A percentile compares a stretch with the other conserved stretches of the same genome.
These are phyloP conservation scores for Luffia ferchaultella DNA, from an alignment of 2,888 invertebrate species.

Conservation along the genomic window DNA sequence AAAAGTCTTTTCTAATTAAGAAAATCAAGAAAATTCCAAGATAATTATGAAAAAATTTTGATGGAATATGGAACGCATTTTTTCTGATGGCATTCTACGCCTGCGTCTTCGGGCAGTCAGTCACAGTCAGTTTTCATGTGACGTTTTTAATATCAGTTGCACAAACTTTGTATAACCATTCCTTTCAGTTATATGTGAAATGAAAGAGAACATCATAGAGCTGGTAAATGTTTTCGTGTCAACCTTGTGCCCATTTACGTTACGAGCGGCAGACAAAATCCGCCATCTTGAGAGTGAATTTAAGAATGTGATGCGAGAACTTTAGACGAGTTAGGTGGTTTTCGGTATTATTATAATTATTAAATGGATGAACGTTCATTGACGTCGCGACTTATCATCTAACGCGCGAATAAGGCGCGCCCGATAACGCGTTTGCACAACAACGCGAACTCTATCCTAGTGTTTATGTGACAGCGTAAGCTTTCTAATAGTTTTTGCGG, in stretches of 20 bases:
- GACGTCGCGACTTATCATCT: conserved; percentile 30
- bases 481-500: conserved; percentile 66
- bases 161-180: not conserved
- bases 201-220: conserved; percentile 57
- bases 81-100: too few relatives aligned
- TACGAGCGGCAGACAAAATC: conserved; percentile 65
- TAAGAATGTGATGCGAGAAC: conserved; percentile 69
- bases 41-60: too few relatives aligned
- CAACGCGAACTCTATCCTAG: conserved; percentile 56
- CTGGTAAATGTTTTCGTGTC: conserved; percentile 66
- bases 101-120: too few relatives aligned
- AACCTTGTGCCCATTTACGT: conserved; percentile 67
- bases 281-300: conserved; percentile 73
- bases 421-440: conserved; percentile 34
- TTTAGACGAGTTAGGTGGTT: conserved; percentile 56
- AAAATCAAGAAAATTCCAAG: too few relatives aligned
- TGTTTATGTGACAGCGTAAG: conserved; percentile 67
- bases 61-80: too few relatives aligned
- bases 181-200: not conserved
- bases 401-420: conserved; percentile 30
- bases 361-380: conserved; percentile 47
- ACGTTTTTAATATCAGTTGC: not conserved
- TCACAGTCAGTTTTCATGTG: not conserved
- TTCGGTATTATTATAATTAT: conserved; percentile 53
- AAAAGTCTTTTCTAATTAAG: too few relatives aligned